Percentiles rank a stretch among this genome's conserved stretches.
Conservation (phyloP, 2,888 invertebrate genomes). For the Tortricodes alternella region DNA sequence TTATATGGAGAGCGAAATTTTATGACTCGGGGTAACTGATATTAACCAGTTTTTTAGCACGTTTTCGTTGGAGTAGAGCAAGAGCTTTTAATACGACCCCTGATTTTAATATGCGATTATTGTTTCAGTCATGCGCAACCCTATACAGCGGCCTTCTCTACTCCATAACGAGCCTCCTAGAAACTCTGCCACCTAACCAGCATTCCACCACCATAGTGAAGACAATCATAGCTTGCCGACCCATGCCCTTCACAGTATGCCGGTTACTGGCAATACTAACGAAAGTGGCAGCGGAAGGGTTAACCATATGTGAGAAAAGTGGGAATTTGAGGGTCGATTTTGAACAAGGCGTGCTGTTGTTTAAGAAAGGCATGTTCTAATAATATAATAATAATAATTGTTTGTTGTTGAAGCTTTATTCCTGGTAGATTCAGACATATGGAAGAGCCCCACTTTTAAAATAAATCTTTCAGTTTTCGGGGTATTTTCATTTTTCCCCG, state of each 20-base stretch:
- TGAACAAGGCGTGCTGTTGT: slow-evolving; percentile 70
- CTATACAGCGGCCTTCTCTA: slow-evolving; percentile 60
- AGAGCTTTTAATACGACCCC: no score
- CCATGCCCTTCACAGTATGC: slow-evolving; percentile 52
- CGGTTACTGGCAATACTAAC: slow-evolving; percentile 45
- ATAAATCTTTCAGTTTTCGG: no score
- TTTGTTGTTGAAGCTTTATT: no score
- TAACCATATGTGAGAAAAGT: slow-evolving; percentile 49
- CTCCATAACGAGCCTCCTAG: slow-evolving; percentile 43
- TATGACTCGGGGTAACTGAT: no score
- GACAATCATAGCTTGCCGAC: slow-evolving; percentile 51
- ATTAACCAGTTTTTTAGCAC: no score
- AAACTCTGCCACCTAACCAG: slow-evolving; percentile 22
- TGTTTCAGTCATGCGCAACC: slow-evolving; percentile 63
- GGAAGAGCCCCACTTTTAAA: no score
- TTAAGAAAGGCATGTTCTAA: slow-evolving; percentile 60
- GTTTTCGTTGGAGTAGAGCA: no score
- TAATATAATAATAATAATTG: no score
- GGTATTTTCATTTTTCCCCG: no score
- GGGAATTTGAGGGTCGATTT: slow-evolving; percentile 66
- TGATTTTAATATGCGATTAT: no score
- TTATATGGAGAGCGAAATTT: no score
- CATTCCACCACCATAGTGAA: slow-evolving; percentile 40
- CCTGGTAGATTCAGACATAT: no score
- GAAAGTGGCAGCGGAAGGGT: slow-evolving; percentile 35